Conservation (phyloP, 2,888 invertebrate genomes). For the Thereva unica region DNA sequence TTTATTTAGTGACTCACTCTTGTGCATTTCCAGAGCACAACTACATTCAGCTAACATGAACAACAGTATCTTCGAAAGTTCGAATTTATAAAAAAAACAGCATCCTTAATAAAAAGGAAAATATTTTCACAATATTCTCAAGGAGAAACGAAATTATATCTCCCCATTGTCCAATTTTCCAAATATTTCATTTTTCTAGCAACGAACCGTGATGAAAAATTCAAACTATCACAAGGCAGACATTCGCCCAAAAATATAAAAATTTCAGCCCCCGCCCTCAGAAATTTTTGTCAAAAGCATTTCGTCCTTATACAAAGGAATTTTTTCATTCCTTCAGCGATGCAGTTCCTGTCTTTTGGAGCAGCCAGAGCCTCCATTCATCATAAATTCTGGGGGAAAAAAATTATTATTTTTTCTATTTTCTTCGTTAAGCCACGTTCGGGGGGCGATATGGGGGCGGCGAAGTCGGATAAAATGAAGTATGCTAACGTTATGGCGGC, state of each 20-base stretch:
- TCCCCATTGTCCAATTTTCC: too few relatives aligned
- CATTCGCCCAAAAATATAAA: conserved; percentile 23
- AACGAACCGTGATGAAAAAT: neutral
- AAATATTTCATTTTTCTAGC: too few relatives aligned
- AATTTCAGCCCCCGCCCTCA: conserved; percentile 23
- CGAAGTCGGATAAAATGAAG: neutral
- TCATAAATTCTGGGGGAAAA: conserved; percentile 27
- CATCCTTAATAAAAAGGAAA: too few relatives aligned
- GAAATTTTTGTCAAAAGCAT: conserved; percentile 18
- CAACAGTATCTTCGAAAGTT: too few relatives aligned
- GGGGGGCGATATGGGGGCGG: neutral
- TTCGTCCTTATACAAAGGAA: conserved; percentile 8
- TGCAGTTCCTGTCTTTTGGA: conserved; percentile 28
- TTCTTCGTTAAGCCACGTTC: neutral
- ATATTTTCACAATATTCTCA: too few relatives aligned
- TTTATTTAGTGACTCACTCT: too few relatives aligned
- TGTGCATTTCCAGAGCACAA: too few relatives aligned
- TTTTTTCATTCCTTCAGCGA: conserved; percentile 28
- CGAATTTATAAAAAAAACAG: too few relatives aligned
- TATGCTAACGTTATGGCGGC: neutral
- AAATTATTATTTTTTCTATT: conserved; percentile 1
- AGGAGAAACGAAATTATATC: too few relatives aligned
- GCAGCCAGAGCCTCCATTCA: conserved; percentile 31
- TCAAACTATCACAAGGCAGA: conserved; percentile 12
- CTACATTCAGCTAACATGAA: too few relatives aligned